Conservation (phyloP, 1,140 invertebrate species). For the Bombus superbus region DNA sequence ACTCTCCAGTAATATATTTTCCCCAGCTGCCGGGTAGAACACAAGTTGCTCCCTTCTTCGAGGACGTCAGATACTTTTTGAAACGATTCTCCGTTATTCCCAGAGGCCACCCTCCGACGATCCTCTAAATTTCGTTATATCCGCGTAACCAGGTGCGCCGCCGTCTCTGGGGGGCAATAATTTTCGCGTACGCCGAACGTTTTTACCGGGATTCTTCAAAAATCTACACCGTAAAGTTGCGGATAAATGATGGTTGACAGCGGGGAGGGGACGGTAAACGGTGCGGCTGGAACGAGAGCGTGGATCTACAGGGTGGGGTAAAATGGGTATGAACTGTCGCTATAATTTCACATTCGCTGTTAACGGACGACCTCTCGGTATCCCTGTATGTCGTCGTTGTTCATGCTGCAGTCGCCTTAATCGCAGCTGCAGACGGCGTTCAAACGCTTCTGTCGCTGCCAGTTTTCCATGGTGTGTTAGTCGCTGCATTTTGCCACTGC, state of each 20-base stretch:
- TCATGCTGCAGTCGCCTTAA: conserved; percentile 25
- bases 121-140: conserved; percentile 42
- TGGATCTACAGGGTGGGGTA: neutral
- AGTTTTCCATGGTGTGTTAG: conserved; percentile 35
- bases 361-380: conserved; percentile 18
- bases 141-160: conserved; percentile 38
- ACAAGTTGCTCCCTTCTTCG: neutral
- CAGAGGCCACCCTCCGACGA: neutral
- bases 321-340: neutral
- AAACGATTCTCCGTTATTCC: conserved; percentile 23
- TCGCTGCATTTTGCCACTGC: conserved; percentile 20
- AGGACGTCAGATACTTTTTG: conserved; percentile 22
- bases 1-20: neutral
- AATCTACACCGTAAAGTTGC: conserved; percentile 18
- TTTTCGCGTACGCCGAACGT: conserved; percentile 18
- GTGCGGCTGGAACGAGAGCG: neutral
- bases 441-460: conserved; percentile 23
- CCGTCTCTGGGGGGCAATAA: conserved; percentile 16
- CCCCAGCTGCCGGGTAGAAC: neutral
- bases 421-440: conserved; percentile 51
- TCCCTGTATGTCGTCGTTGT: neutral
- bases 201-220: conserved; percentile 33
- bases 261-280: neutral
- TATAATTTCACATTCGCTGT: conserved; percentile 42
- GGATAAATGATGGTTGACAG: conserved; percentile 37